These are phyloP conservation scores for Lucifuga dentata DNA, from an alignment of 2,113 vertebrate species.

Conservation along the genomic window DNA sequence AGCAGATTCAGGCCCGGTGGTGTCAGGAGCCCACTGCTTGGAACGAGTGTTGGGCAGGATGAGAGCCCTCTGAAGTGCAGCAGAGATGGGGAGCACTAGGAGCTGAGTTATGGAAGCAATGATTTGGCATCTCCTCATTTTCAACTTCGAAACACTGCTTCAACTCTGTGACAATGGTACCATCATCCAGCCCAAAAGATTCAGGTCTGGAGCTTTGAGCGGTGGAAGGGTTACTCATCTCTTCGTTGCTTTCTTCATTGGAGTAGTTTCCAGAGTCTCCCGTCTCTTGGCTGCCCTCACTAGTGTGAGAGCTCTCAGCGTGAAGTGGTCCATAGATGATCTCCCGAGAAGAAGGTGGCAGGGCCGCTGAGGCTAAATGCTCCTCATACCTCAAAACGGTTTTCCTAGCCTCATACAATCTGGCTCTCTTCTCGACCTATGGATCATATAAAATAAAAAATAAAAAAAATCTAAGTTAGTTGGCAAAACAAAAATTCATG, in stretches of 20 bases:
- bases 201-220: constrained; percentile 58
- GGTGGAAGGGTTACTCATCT: constrained; percentile 80
- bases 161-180: constrained; percentile 5
- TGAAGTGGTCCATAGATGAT: constrained; percentile 78
- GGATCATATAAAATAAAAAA: neutral
- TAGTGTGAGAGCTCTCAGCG: constrained; percentile 89
- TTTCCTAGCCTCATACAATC: constrained; percentile 86
- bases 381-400: constrained; percentile 80
- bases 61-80: constrained; percentile 20
- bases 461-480: neutral
- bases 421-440: constrained; percentile 82
- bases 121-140: constrained; percentile 42
- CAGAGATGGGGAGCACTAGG: constrained; percentile 11
- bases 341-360: constrained; percentile 73
- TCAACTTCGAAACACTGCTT: constrained; percentile 58
- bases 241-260: constrained; percentile 87
- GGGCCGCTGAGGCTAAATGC: constrained; percentile 57
- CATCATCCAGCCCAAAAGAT: constrained; percentile 29
- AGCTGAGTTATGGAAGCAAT: constrained; percentile 7
- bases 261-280: constrained; percentile 94
- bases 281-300: constrained; percentile 91
- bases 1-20: constrained; percentile 27
- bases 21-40: constrained; percentile 50
- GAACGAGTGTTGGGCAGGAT: constrained; percentile 12
- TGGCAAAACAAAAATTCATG: neutral